Base-by-base conservation (phyloP, 1,140 invertebrate genomes). In the Onthophagus taurus region DNA sequence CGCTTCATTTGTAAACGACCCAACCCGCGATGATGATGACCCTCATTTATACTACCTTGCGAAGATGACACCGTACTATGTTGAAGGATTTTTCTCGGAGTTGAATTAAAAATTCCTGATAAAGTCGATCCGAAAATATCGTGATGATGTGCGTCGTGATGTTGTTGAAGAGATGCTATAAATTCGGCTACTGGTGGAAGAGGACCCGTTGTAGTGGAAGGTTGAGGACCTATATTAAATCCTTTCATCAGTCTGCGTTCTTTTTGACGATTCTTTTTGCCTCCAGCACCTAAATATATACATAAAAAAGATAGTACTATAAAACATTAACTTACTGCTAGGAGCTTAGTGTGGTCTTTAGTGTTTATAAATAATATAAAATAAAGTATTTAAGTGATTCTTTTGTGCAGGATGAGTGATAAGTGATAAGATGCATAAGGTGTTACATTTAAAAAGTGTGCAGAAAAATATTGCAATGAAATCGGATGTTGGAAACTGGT, bases 191-290 rank as follows among this genome's bases (percentile, higher is more conserved):
- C 81, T 1, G 82, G 81, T 17, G 81, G 76, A 31, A 85, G 63
- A 13, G 74, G 72, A 4, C 63, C 63, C 6, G 75, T 73, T 18
- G 72, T 65, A 7, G 68, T 69, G 9, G 72, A 72, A 2, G 83
- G 80, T 24, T 76, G 71, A 0, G 78, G 77, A 2, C 77, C 82
- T 31, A 90, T 87, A 67, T 94, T 91, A 72, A 94, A 94, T 2
- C 90, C 90, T 64, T 94, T 94, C 88, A 93, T 92, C 18, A 94
- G 68, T 1, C 89, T 77, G 0, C 90, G 74, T 60, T 93, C 89
- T 67, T 91, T 90, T 64, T 92, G 88, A 0, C 89, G 77, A 60
- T 91, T 92, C 69, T 92, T 93, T 68, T 92, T 92, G 21, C 90
- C 89, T 48, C 89, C 87, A 51, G 85, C 80, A 61, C 86, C 87